Percentiles rank a stretch among this genome's conserved stretches.
Evolutionary conservation across 2,113 vertebrate species (phyloP).

Genomic region (Tretioscincus oriximinensis): DNA sequence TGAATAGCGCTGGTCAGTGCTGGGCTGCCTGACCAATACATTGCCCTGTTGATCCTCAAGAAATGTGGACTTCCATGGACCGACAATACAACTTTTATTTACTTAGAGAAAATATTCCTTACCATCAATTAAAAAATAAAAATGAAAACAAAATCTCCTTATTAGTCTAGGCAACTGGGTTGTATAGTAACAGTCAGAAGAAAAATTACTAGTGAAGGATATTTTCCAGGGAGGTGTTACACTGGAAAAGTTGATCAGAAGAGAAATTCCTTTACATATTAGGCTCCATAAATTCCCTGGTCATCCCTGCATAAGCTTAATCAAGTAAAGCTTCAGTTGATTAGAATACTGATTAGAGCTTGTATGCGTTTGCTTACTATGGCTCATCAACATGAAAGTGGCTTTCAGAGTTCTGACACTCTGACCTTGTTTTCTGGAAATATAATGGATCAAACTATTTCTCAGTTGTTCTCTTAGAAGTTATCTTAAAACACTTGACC

Average conservation of each 20-base stretch:
- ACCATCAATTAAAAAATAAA: neutral
- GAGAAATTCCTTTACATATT: neutral
- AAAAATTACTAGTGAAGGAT: neutral
- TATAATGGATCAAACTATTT: no score
- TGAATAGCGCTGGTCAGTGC: no score
- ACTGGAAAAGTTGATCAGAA: neutral
- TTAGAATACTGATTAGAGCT: neutral
- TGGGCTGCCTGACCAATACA: no score
- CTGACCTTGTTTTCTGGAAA: no score
- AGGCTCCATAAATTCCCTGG: neutral
- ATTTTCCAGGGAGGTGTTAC: neutral
- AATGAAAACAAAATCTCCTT: neutral
- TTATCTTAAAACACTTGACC: no score
- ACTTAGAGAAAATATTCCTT: constrained; percentile 13
- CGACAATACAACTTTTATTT: no score
- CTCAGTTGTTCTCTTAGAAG: no score
- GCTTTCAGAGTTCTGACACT: no score
- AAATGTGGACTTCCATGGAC: no score
- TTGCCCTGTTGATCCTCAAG: no score
- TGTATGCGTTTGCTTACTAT: no score
- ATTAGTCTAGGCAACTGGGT: neutral
- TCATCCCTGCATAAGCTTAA: neutral
- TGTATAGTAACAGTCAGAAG: neutral
- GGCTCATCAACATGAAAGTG: no score
- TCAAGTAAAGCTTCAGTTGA: neutral